Percentiles rank a stretch among this genome's conserved stretches.
phyloP scores from a whole-genome alignment of 2,888 invertebrate species.

The Nysson spinosus region DNA sequence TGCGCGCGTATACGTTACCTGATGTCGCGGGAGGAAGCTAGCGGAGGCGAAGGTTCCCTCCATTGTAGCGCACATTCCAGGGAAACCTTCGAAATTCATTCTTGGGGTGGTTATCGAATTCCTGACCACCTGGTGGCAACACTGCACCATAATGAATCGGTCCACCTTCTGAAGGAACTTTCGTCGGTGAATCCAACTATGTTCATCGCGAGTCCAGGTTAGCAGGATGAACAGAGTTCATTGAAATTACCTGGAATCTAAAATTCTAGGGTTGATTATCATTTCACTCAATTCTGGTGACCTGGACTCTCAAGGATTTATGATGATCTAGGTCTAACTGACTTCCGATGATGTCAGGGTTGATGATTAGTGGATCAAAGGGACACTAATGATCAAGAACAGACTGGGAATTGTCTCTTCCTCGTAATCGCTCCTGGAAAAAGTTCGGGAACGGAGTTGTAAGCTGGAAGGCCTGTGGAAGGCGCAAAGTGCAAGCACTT shows the following conservation, averaged over 20 bases:
- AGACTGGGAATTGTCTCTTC: too few relatives aligned
- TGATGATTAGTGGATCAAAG: too few relatives aligned
- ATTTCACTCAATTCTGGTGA: too few relatives aligned
- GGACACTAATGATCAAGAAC: too few relatives aligned
- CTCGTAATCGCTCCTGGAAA: slow-evolving; percentile 3
- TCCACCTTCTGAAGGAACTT: neutral
- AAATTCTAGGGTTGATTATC: too few relatives aligned
- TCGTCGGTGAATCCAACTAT: neutral
- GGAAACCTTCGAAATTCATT: slow-evolving; percentile 30
- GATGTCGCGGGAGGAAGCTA: slow-evolving; percentile 5
- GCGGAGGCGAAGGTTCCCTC: slow-evolving; percentile 3
- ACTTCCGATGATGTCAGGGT: too few relatives aligned
- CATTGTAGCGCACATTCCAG: slow-evolving; percentile 25
- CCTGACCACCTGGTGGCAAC: neutral
- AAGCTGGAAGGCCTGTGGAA: slow-evolving; percentile 16
- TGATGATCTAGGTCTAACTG: too few relatives aligned
- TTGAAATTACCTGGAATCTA: too few relatives aligned
- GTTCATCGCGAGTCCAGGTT: too few relatives aligned
- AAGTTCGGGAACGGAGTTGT: slow-evolving; percentile 17
- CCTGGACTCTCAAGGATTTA: too few relatives aligned
- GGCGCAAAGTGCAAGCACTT: slow-evolving; percentile 43
- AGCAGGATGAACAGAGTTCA: too few relatives aligned
- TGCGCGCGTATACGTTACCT: slow-evolving; percentile 17
- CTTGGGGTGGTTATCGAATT: slow-evolving; percentile 13
- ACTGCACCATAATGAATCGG: neutral